These are phyloP conservation scores for Molothrus aeneus DNA, from an alignment of 2,797 vertebrate genomes.

Conservation along the genomic window DNA sequence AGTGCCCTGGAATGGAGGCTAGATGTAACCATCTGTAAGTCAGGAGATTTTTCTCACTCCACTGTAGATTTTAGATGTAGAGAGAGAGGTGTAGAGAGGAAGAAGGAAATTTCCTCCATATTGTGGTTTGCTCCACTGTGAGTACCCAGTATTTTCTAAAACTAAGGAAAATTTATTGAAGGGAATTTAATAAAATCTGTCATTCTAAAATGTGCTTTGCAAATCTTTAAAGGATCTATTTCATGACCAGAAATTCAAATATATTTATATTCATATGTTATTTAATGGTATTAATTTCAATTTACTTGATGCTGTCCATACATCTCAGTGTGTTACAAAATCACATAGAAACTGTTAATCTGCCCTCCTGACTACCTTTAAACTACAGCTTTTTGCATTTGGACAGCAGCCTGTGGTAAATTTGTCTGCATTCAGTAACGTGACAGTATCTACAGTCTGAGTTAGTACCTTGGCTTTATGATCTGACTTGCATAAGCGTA, in stretches of 20 bases:
- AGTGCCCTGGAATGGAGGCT: rapidly evolving
- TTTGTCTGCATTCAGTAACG: background rate
- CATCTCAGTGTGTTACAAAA: background rate
- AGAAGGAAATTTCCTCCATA: background rate
- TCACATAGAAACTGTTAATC: background rate
- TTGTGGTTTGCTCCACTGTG: background rate
- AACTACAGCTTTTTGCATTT: background rate
- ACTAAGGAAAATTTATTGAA: background rate
- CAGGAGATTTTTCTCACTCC: background rate
- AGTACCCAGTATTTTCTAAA: background rate
- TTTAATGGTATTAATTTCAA: background rate
- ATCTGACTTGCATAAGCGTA: background rate
- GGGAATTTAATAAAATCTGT: background rate
- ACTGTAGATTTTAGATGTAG: background rate
- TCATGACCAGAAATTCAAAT: background rate
- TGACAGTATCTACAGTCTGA: background rate
- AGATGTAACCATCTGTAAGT: background rate
- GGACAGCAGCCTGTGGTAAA: background rate
- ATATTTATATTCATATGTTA: background rate
- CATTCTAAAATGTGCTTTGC: background rate
- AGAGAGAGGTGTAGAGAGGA: background rate
- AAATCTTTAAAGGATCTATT: background rate
- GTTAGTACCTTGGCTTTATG: background rate
- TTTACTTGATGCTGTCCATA: background rate
- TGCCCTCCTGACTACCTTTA: background rate